phyloP scores from a whole-genome alignment of 2,888 invertebrate species.

The Phortica okadai region DNA sequence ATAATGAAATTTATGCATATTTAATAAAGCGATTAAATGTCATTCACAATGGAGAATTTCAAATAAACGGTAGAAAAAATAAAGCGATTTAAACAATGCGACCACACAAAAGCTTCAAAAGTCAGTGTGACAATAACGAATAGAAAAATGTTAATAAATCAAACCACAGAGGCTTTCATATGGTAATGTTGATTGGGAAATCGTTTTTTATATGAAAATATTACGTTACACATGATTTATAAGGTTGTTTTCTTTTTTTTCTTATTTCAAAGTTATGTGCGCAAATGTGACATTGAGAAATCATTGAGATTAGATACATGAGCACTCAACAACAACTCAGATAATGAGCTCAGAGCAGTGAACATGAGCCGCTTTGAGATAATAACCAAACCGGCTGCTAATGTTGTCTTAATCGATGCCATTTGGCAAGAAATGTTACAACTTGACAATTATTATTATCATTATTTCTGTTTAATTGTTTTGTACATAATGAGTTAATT shows the following conservation, averaged over 20 bases:
- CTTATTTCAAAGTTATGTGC: background rate
- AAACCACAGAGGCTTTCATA: background rate
- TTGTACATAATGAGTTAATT: too few species aligned
- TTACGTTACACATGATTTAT: constrained; percentile 13
- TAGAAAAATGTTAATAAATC: constrained; percentile 12
- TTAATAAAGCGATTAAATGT: constrained; percentile 52
- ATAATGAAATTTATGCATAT: constrained; percentile 32
- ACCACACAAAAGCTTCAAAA: constrained; percentile 48
- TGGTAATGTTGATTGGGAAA: background rate
- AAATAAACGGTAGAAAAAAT: constrained; percentile 25
- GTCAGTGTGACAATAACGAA: constrained; percentile 1
- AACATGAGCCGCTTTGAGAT: too few species aligned
- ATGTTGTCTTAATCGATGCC: too few species aligned
- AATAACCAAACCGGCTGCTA: too few species aligned
- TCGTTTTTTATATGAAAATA: background rate
- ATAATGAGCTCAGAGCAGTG: too few species aligned
- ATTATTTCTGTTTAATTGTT: too few species aligned
- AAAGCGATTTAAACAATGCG: constrained; percentile 22
- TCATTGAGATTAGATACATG: background rate
- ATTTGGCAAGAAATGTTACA: too few species aligned
- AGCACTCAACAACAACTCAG: too few species aligned
- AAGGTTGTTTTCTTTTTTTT: background rate
- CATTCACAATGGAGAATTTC: constrained; percentile 32
- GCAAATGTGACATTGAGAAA: background rate
- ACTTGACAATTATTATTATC: too few species aligned